Base-by-base conservation (phyloP, 2,113 vertebrate genomes). In the Hippocampus abdominalis region DNA sequence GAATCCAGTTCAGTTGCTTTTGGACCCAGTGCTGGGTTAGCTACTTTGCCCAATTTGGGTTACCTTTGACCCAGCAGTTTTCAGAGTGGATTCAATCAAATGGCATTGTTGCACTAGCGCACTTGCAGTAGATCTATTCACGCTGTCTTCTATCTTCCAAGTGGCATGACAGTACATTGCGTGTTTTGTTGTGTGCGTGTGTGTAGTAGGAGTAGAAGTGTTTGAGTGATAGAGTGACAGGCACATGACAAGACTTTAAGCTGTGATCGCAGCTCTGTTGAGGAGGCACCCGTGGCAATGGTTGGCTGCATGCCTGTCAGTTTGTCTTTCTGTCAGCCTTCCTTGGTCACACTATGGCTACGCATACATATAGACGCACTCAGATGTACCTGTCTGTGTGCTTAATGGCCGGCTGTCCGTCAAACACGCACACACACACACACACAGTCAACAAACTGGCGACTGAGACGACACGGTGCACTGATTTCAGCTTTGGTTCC, bases 401-500 rank as follows among this genome's bases (percentile, higher is more conserved):
- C 76, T 83, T 86, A 88, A 86, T 79, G 78, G 76, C 70, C 39
- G 48, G 69, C 59, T 78, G 77, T 87, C 83, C 81, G 79, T 86
- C 77, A 81, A 56, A 59, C 13, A 46, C 11, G 25, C n/a, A 13
- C 40, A 25, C 39, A 5, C 61, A 21, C 39, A 13, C 61, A n/a
- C 61, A 44, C 21, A 11, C 61, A 23, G 72, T 84, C 72, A 85
- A 85, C 86, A 87, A 81, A 86, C 70, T 39, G 74, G 69, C 67
- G 71, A 67, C 51, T 46, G 81, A 79, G 72, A 79, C 59, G 67
- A 74, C 77, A 81, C 74, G 79, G 76, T 81, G 85, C 85, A 86
- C 75, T 78, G 85, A 81, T 87, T 90, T 79, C 72, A 81, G 84
- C 86, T 88, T 84, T 89, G 88, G 90, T 92, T 93, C 91, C 91